Percentiles rank a stretch among this genome's conserved stretches.
These are phyloP conservation scores for Odontothrips loti DNA, from an alignment of 2,888 invertebrate species.

Conservation along the genomic window DNA sequence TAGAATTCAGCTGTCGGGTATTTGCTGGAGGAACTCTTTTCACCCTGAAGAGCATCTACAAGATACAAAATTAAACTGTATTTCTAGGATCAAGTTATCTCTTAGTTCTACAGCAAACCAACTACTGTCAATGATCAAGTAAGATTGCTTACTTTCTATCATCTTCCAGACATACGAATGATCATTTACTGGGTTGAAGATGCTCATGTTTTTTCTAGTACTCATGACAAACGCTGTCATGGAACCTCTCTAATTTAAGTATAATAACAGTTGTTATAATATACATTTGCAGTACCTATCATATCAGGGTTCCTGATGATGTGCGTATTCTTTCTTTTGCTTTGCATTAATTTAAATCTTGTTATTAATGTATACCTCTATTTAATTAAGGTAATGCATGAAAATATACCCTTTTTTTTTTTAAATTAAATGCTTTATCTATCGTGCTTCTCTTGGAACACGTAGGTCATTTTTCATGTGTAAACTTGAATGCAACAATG, in stretches of 20 bases:
- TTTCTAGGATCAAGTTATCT: too few species aligned
- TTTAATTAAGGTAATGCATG: background rate
- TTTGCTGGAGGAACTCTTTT: too few species aligned
- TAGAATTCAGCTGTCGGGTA: too few species aligned
- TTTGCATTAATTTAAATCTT: background rate
- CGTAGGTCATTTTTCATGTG: background rate
- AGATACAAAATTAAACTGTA: too few species aligned
- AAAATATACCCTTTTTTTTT: background rate
- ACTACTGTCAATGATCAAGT: background rate
- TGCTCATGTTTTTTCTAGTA: background rate
- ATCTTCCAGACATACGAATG: background rate
- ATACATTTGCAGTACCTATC: background rate
- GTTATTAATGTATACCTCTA: background rate
- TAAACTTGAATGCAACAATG: background rate
- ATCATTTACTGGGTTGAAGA: background rate
- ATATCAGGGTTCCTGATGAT: background rate
- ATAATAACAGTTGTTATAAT: background rate
- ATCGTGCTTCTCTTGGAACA: background rate
- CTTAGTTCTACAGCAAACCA: background rate
- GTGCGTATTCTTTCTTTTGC: background rate
- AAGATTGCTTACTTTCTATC: too few species aligned
- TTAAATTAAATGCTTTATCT: background rate
- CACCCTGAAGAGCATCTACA: too few species aligned
- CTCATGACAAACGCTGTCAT: background rate
- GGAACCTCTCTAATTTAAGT: background rate